These are phyloP conservation scores for Meriones unguiculatus DNA, from an alignment of 2,113 vertebrate species.

Conservation along the genomic window DNA sequence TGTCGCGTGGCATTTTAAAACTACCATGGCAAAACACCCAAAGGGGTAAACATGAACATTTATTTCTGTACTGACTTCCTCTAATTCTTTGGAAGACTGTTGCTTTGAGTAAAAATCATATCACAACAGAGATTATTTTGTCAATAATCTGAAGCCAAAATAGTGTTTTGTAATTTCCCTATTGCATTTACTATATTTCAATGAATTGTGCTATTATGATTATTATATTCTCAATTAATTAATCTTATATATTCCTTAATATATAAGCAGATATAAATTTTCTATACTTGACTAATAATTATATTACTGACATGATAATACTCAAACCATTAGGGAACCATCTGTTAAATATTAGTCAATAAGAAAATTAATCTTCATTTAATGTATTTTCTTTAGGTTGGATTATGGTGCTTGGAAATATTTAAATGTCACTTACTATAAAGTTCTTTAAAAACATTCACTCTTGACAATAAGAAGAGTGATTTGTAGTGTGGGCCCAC, in stretches of 20 bases:
- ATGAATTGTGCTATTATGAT: neutral
- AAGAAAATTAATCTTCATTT: slow-evolving; percentile 69
- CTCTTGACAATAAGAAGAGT: slow-evolving; percentile 85
- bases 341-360: slow-evolving; percentile 76
- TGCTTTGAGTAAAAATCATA: slow-evolving; percentile 50
- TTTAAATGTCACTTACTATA: slow-evolving; percentile 65
- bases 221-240: slow-evolving; percentile 38
- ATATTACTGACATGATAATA: slow-evolving; percentile 58
- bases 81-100: slow-evolving; percentile 33
- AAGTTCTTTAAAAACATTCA: slow-evolving; percentile 84
- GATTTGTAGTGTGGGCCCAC: slow-evolving; percentile 90
- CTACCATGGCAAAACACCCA: neutral
- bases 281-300: slow-evolving; percentile 67
- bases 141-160: slow-evolving; percentile 58
- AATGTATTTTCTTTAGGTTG: slow-evolving; percentile 65
- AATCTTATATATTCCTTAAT: slow-evolving; percentile 35
- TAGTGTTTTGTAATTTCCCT: slow-evolving; percentile 4
- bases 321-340: slow-evolving; percentile 58
- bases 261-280: slow-evolving; percentile 71
- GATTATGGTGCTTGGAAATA: slow-evolving; percentile 70
- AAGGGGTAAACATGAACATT: slow-evolving; percentile 7
- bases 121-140: slow-evolving; percentile 35
- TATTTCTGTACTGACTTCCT: slow-evolving; percentile 32
- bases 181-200: slow-evolving; percentile 43
- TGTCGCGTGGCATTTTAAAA: slow-evolving; percentile 28